phyloP scores from a whole-genome alignment of 2,113 vertebrate species.

The Periophthalmodon schlosseri region DNA sequence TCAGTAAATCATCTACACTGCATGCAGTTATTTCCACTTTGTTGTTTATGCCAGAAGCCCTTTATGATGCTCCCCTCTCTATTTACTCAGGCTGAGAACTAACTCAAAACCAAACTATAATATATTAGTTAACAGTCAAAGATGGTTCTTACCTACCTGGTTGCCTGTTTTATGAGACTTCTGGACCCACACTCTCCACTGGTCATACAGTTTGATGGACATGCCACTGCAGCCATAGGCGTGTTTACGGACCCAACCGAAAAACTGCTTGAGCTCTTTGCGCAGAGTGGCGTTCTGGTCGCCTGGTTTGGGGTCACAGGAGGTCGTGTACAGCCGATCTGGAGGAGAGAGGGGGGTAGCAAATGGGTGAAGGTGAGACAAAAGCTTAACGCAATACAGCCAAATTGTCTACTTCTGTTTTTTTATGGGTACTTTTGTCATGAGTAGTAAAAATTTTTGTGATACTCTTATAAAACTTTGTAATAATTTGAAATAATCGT shows the following conservation, averaged over 20 bases:
- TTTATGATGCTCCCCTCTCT: background rate
- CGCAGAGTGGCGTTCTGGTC: constrained; percentile 89
- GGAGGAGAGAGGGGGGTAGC: background rate
- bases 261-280: constrained; percentile 94
- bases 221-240: constrained; percentile 90
- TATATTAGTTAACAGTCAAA: background rate
- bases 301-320: constrained; percentile 84
- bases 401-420: too few species aligned
- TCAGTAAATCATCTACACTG: background rate
- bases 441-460: background rate
- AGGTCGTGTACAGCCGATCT: constrained; percentile 78
- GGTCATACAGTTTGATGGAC: constrained; percentile 94
- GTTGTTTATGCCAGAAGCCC: background rate
- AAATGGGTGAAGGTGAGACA: background rate
- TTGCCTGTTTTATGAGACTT: constrained; percentile 93
- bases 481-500: background rate
- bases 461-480: background rate
- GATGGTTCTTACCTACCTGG: constrained; percentile 87
- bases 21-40: background rate
- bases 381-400: background rate
- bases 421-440: too few species aligned
- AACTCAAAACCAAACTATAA: background rate
- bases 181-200: constrained; percentile 96
- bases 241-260: constrained; percentile 94
- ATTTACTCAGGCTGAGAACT: background rate